Evolutionary conservation across 2,113 vertebrate genomes (phyloP).

Genomic region (Hippopotamus amphibius): DNA sequence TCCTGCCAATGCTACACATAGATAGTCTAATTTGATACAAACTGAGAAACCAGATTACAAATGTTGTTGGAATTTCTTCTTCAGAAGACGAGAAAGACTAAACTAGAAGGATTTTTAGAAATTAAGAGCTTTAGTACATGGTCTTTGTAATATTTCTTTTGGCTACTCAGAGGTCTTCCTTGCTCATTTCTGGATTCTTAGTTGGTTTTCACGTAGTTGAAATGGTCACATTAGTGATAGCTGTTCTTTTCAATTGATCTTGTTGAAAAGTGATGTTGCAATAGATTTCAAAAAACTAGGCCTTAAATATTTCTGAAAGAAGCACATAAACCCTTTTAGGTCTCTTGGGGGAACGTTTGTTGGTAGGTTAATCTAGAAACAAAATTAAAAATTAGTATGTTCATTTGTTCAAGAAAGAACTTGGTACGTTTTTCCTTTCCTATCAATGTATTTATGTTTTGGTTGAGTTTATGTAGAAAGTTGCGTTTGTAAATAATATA

Average conservation of each 20-base stretch:
- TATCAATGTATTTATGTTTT: not conserved
- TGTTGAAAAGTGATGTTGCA: slow-evolving; percentile 42
- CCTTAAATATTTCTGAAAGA: not conserved
- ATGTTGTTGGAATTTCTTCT: slow-evolving; percentile 3
- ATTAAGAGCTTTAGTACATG: slow-evolving; percentile 41
- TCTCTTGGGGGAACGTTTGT: not conserved
- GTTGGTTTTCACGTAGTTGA: slow-evolving; percentile 36
- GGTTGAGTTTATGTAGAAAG: slow-evolving; percentile 41
- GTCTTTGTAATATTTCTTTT: slow-evolving; percentile 30
- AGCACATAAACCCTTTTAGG: not conserved
- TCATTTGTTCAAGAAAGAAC: slow-evolving; percentile 24
- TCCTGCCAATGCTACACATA: not conserved
- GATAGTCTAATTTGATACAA: slow-evolving; percentile 10
- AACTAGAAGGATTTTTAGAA: slow-evolving; percentile 40
- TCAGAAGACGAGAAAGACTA: slow-evolving; percentile 9
- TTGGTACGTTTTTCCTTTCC: slow-evolving; percentile 15
- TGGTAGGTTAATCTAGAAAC: slow-evolving; percentile 5
- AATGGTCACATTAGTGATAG: not conserved
- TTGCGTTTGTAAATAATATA: slow-evolving; percentile 27
- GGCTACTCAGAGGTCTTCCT: not conserved
- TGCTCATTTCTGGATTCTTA: slow-evolving; percentile 47
- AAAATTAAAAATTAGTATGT: slow-evolving; percentile 10
- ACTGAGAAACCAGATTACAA: slow-evolving; percentile 28
- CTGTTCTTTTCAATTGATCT: not conserved
- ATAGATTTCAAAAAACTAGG: slow-evolving; percentile 30